Evolutionary conservation across 2,888 invertebrate species (phyloP).

Genomic region (Agrotis segetum): DNA sequence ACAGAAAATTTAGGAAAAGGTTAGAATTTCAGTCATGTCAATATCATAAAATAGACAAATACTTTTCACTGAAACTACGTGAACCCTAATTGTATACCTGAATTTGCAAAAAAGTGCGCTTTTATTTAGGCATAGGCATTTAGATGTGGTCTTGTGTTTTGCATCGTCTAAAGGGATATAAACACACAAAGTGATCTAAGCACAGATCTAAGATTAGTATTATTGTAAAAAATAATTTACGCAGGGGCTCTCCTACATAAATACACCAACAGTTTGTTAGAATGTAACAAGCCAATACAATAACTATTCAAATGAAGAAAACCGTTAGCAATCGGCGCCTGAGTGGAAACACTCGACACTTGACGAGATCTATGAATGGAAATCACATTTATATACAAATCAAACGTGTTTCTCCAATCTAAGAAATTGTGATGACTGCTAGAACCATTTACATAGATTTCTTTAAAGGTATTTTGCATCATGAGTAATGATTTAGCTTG

Average conservation of each 20-base stretch:
- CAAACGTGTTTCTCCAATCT: slow-evolving; percentile 36
- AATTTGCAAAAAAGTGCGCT: no score
- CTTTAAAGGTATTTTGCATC: slow-evolving; percentile 44
- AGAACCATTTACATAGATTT: slow-evolving; percentile 19
- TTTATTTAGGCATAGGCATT: no score
- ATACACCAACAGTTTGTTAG: neutral
- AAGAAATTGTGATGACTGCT: slow-evolving; percentile 36
- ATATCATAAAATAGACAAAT: no score
- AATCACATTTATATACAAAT: slow-evolving; percentile 41
- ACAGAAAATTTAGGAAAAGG: no score
- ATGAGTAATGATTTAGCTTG: slow-evolving; percentile 24
- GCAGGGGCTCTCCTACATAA: neutral
- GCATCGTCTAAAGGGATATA: no score
- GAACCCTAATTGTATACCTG: no score
- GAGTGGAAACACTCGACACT: slow-evolving; percentile 16
- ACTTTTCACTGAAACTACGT: no score
- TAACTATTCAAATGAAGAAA: slow-evolving; percentile 23
- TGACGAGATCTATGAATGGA: slow-evolving; percentile 17
- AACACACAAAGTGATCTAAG: no score
- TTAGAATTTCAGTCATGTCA: no score
- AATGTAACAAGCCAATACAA: neutral
- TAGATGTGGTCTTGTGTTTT: no score
- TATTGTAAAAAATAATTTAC: no score
- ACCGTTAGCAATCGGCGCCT: slow-evolving; percentile 11
- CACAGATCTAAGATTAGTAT: no score